Percentiles rank a stretch among this genome's conserved stretches.
Conservation (phyloP, 2,888 invertebrate genomes). For the Oeneis ivallda region DNA sequence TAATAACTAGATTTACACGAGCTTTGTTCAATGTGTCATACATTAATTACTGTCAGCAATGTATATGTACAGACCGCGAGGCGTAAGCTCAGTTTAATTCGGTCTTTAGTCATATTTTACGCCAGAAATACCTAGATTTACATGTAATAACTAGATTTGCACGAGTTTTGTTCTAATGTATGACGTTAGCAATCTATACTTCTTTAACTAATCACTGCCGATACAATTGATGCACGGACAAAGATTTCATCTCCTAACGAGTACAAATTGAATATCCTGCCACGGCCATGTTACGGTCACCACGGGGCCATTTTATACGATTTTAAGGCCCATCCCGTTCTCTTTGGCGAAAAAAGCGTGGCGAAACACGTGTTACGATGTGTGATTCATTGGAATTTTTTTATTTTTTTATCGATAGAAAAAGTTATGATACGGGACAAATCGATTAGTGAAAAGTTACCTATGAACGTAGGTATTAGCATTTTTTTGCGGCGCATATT, state of each 20-base stretch:
- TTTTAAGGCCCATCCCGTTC: conserved; percentile 40
- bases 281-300: conserved; percentile 50
- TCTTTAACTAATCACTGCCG: no score
- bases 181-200: no score
- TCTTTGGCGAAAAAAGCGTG: conserved; percentile 61
- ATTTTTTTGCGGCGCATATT: background rate
- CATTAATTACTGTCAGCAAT: no score
- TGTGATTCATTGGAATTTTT: conserved; percentile 46
- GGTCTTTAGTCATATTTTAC: no score
- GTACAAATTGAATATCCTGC: conserved; percentile 69
- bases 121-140: no score
- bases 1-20: no score
- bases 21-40: no score
- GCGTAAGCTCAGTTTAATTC: no score
- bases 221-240: conserved; percentile 51
- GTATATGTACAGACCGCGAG: no score
- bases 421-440: conserved; percentile 3
- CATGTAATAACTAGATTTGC: no score
- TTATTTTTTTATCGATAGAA: conserved; percentile 1
- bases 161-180: no score
- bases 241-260: conserved; percentile 57
- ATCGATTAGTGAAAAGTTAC: conserved; percentile 13
- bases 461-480: background rate
- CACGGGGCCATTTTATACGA: conserved; percentile 46
- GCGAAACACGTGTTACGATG: conserved; percentile 52